phyloP scores from a whole-genome alignment of 2,113 vertebrate species.

The Chloebia gouldiae region DNA sequence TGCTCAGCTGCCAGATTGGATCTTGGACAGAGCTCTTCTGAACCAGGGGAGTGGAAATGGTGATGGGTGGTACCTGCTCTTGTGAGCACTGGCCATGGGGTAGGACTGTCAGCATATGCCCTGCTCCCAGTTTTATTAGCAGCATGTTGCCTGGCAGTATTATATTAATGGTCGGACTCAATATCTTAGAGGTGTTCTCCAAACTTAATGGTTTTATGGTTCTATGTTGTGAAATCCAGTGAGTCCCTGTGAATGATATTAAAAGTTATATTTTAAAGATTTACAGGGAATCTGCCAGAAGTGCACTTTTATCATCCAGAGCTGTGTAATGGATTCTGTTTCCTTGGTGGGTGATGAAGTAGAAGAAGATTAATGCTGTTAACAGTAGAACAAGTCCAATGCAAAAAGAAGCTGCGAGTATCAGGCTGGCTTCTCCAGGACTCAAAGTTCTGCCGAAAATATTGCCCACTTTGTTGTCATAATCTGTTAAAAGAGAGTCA shows the following conservation, averaged over 20 bases:
- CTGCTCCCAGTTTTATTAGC: background rate
- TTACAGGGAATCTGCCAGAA: constrained; percentile 67
- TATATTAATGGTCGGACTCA: background rate
- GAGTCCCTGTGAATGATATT: background rate
- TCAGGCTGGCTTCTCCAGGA: constrained; percentile 52
- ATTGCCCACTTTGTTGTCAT: constrained; percentile 2
- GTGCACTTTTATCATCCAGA: constrained; percentile 54
- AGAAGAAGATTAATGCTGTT: background rate
- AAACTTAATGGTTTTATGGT: background rate
- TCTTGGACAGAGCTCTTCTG: background rate
- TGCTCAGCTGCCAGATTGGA: background rate
- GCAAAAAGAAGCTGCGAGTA: constrained; percentile 58
- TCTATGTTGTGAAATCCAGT: background rate
- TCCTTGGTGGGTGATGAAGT: constrained; percentile 17
- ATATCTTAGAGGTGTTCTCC: background rate
- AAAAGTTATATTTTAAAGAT: background rate
- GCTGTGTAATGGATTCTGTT: constrained; percentile 55
- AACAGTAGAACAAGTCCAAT: constrained; percentile 65
- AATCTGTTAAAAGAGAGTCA: constrained; percentile 36
- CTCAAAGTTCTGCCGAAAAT: constrained; percentile 67
- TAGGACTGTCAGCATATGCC: background rate
- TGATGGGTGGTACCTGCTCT: background rate
- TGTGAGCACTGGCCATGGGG: background rate
- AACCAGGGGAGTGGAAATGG: background rate
- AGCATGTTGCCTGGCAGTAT: background rate